These are phyloP conservation scores for Acomys russatus DNA, from an alignment of 2,797 vertebrate genomes.

Conservation along the genomic window DNA sequence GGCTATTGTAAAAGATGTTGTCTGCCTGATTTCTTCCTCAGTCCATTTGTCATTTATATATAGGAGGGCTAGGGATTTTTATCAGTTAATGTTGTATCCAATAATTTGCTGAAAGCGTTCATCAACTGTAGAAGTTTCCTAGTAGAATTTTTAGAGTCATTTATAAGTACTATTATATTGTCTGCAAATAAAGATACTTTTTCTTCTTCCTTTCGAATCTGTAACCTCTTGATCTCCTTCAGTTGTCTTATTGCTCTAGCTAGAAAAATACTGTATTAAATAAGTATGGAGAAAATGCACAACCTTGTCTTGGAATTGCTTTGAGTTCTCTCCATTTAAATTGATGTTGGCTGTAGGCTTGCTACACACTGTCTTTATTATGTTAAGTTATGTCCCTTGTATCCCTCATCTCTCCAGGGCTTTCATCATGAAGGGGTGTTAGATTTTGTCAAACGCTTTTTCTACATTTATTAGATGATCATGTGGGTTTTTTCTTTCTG, in stretches of 20 bases:
- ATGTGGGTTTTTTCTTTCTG: not conserved
- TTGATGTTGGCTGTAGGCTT: not conserved
- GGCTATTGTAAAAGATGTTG: not conserved
- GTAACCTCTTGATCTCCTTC: not conserved
- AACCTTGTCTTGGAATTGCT: not conserved
- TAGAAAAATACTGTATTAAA: not conserved
- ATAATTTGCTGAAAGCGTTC: not conserved
- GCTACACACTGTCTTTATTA: not conserved
- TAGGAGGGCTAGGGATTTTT: not conserved
- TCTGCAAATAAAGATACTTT: not conserved
- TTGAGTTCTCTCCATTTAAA: not conserved
- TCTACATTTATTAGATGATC: not conserved
- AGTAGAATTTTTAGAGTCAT: not conserved
- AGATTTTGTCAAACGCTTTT: not conserved
- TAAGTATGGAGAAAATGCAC: not conserved
- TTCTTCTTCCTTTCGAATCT: not conserved
- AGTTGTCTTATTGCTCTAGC: not conserved
- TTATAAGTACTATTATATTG: not conserved
- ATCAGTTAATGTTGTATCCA: not conserved
- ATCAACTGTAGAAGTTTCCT: not conserved
- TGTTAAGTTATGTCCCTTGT: not conserved
- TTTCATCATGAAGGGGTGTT: not conserved
- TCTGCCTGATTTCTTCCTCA: not conserved
- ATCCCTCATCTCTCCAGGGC: not conserved
- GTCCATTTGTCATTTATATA: not conserved